These are phyloP conservation scores for Ctenoplectra terminalis DNA, from an alignment of 1,140 invertebrate species.

Conservation along the genomic window DNA sequence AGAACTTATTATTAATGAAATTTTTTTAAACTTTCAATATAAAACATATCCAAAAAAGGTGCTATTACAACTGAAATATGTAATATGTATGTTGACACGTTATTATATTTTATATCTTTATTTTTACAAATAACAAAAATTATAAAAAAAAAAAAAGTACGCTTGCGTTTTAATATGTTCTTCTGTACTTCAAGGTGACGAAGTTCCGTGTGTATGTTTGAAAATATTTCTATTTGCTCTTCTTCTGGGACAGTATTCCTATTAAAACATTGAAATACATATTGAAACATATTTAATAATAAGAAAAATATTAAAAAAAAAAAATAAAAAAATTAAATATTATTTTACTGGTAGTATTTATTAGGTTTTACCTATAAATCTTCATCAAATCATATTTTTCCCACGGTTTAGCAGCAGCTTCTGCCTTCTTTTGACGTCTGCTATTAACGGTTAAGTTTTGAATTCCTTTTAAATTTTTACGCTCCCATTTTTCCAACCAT, in stretches of 20 bases:
- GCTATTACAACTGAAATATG: not conserved
- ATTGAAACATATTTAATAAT: conserved; percentile 1
- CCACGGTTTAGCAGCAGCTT: conserved; percentile 88
- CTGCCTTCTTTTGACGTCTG: conserved; percentile 85
- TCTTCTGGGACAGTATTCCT: conserved; percentile 92
- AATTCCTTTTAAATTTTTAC: conserved; percentile 91
- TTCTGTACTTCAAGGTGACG: conserved; percentile 87
- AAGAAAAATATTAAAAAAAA: no score
- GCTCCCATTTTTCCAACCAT: conserved; percentile 94
- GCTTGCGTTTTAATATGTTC: conserved; percentile 87
- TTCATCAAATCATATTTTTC: conserved; percentile 98
- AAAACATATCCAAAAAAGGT: not conserved
- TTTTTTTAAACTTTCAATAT: not conserved
- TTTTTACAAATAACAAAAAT: conserved; percentile 4
- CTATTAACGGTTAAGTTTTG: conserved; percentile 85
- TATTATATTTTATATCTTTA: conserved; percentile 9
- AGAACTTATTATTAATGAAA: conserved; percentile 25
- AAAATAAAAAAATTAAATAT: no score
- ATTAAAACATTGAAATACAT: conserved; percentile 62
- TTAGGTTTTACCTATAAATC: conserved; percentile 88
- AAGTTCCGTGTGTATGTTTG: conserved; percentile 91
- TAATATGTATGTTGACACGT: not conserved
- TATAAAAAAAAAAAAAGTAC: conserved; percentile 80
- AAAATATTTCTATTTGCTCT: conserved; percentile 92
- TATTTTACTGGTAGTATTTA: conserved; percentile 11